Conservation (phyloP, 2,888 invertebrate genomes). For the Drosophila formosana region DNA sequence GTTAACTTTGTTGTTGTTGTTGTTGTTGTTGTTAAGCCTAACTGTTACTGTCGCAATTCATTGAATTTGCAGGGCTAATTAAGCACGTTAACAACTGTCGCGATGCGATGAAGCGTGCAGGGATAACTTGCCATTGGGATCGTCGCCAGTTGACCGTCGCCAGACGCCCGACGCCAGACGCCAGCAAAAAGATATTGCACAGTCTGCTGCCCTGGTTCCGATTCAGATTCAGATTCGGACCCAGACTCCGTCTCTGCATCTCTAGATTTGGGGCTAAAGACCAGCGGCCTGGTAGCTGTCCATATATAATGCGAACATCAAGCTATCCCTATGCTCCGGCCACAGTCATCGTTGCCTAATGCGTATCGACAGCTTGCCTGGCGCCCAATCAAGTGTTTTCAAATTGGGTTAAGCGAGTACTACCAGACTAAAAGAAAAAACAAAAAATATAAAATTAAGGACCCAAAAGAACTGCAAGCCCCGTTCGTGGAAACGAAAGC, state of each 20-base stretch:
- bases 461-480: constrained; percentile 25
- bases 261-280: constrained; percentile 64
- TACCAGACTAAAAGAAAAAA: constrained; percentile 8
- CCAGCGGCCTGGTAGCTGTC: constrained; percentile 78
- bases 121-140: constrained; percentile 74
- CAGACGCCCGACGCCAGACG: constrained; percentile 54
- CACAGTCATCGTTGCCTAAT: constrained; percentile 59
- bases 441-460: neutral
- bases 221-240: constrained; percentile 6
- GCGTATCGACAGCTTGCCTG: constrained; percentile 75
- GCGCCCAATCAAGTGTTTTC: constrained; percentile 84
- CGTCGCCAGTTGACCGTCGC: constrained; percentile 36
- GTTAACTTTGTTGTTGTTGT: constrained; percentile 36
- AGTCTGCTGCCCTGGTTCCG: constrained; percentile 60
- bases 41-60: constrained; percentile 81
- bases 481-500: constrained; percentile 69
- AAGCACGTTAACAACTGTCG: constrained; percentile 80
- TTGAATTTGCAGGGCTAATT: constrained; percentile 81
- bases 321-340: constrained; percentile 31
- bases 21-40: constrained; percentile 63
- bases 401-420: constrained; percentile 70
- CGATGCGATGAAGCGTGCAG: constrained; percentile 74
- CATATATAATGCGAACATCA: constrained; percentile 47
- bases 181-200: constrained; percentile 50
- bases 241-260: constrained; percentile 7